Evolutionary conservation across 2,113 vertebrate genomes (phyloP).

Genomic region (Pachycephala philippinensis): DNA sequence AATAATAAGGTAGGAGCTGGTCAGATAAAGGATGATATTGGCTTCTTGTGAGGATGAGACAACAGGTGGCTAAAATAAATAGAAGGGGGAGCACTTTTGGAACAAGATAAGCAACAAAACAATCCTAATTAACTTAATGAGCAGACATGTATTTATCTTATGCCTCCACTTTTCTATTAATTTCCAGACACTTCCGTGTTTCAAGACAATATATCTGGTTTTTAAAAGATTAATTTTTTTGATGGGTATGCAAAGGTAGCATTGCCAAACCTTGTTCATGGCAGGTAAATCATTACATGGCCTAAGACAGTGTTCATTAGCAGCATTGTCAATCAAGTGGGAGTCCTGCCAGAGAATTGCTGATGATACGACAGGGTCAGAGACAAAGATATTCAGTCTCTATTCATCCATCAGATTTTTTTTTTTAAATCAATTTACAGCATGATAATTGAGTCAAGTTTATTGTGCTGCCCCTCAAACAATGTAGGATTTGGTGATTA

Average conservation of each 20-base stretch:
- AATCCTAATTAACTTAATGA: slow-evolving; percentile 39
- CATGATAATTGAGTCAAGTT: slow-evolving; percentile 67
- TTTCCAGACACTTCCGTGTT: not conserved
- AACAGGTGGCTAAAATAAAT: slow-evolving; percentile 23
- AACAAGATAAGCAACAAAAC: not conserved
- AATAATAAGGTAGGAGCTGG: not conserved
- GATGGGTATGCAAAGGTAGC: slow-evolving; percentile 18
- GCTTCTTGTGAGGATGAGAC: not conserved
- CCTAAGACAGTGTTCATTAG: slow-evolving; percentile 77
- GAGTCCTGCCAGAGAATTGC: slow-evolving; percentile 64
- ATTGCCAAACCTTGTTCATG: slow-evolving; percentile 40
- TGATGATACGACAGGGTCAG: slow-evolving; percentile 62
- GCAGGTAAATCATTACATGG: slow-evolving; percentile 75
- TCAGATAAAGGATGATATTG: not conserved
- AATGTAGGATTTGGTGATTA: slow-evolving; percentile 44
- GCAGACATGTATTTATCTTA: not conserved
- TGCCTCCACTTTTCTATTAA: not conserved
- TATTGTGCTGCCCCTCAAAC: slow-evolving; percentile 48
- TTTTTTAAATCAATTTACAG: slow-evolving; percentile 76
- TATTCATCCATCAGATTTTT: slow-evolving; percentile 77
- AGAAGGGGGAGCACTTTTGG: not conserved
- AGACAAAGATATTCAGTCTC: slow-evolving; percentile 73
- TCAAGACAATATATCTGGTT: not conserved
- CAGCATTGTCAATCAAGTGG: slow-evolving; percentile 72
- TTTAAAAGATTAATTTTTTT: slow-evolving; percentile 27